Percentiles rank a stretch among this genome's conserved stretches.
These are phyloP conservation scores for Zoanthus sansibaricus DNA, from an alignment of 92 coral and sea anemone genomes.

Conservation along the genomic window DNA sequence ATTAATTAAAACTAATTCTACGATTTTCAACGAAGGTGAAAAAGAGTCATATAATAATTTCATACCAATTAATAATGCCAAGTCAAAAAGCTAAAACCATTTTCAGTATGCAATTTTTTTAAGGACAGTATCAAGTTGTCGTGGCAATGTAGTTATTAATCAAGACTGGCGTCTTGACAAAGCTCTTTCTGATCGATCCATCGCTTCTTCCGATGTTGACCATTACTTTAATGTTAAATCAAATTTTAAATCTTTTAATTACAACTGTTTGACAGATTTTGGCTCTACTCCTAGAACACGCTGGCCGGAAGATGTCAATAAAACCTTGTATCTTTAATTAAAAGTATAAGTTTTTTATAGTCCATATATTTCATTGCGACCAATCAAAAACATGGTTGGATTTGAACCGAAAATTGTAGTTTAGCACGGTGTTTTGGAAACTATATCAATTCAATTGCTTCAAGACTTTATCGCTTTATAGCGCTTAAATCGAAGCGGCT, in stretches of 20 bases:
- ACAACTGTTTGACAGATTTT: not conserved
- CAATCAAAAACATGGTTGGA: not conserved
- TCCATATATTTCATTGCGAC: not conserved
- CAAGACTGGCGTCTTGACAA: no score
- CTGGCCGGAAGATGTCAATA: not conserved
- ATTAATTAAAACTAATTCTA: not conserved
- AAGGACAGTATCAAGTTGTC: not conserved
- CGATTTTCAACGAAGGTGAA: not conserved
- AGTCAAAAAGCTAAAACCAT: not conserved
- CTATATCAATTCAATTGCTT: not conserved
- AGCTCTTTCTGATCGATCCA: no score
- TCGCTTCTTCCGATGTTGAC: not conserved
- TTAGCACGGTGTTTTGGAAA: not conserved
- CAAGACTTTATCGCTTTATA: not conserved
- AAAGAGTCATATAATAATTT: not conserved
- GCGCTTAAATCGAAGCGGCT: not conserved
- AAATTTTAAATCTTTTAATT: not conserved
- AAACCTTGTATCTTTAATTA: conserved; percentile 22
- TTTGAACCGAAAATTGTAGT: not conserved
- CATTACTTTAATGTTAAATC: not conserved
- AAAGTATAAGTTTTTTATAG: not conserved
- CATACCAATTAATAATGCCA: not conserved
- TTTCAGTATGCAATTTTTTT: not conserved
- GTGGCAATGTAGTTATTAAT: not conserved
- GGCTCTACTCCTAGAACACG: not conserved